Percentiles rank a stretch among this genome's conserved stretches.
Evolutionary conservation across 2,888 invertebrate species (phyloP).

Genomic region (Zygothrica quintamaculata): DNA sequence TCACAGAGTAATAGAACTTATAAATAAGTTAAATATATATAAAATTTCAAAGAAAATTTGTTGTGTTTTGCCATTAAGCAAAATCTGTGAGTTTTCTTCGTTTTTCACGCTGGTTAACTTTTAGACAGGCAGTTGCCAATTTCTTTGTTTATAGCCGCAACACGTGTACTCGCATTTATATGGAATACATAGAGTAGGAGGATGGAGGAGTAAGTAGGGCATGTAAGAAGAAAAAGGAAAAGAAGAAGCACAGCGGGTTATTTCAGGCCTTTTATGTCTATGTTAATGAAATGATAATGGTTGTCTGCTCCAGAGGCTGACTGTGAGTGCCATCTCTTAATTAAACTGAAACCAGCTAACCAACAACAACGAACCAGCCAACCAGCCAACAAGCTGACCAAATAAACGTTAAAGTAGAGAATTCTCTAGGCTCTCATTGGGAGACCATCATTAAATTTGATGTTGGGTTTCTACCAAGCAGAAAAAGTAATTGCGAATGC

Average conservation of each 20-base stretch:
- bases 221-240: too few species aligned
- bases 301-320: conserved; percentile 3
- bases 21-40: too few species aligned
- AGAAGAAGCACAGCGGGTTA: not conserved
- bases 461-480: conserved; percentile 34
- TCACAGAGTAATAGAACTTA: too few species aligned
- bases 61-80: conserved; percentile 10
- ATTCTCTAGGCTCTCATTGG: conserved; percentile 35
- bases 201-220: too few species aligned
- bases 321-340: conserved; percentile 36
- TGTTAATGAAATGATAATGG: conserved; percentile 79
- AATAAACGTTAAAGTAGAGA: conserved; percentile 16
- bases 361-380: not conserved
- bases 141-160: conserved; percentile 77
- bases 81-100: conserved; percentile 1
- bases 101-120: conserved; percentile 46
- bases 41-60: conserved; percentile 28
- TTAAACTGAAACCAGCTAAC: conserved; percentile 42
- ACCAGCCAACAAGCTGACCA: conserved; percentile 32
- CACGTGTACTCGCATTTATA: conserved; percentile 75
- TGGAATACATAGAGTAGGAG: conserved; percentile 20
- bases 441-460: conserved; percentile 50
- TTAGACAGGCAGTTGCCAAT: conserved; percentile 57
- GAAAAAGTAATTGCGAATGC: conserved; percentile 50
- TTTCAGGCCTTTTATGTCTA: conserved; percentile 65